Percentiles rank a stretch among this genome's conserved stretches.
These are phyloP conservation scores for Motacilla tschutschensis DNA, from an alignment of 2,113 vertebrate species.

Conservation along the genomic window DNA sequence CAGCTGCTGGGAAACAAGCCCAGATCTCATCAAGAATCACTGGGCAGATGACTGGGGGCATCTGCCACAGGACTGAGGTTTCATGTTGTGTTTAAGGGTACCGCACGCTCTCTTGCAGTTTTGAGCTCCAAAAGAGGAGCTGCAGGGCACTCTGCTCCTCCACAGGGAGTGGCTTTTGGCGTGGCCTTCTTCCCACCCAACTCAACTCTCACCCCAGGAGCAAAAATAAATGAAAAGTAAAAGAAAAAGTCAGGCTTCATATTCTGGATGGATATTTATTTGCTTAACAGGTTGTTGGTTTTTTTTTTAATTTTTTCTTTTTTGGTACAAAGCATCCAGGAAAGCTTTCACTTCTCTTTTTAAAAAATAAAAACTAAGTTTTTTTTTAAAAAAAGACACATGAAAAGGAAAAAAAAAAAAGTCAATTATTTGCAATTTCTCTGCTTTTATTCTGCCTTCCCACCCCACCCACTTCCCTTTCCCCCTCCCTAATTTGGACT, in stretches of 20 bases:
- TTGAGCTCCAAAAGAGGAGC: background rate
- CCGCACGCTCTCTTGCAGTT: background rate
- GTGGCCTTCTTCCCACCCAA: background rate
- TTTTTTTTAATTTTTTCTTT: constrained; percentile 34
- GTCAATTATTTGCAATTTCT: constrained; percentile 26
- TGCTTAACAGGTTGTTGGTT: constrained; percentile 35
- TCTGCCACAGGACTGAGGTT: background rate
- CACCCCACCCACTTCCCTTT: constrained; percentile 66
- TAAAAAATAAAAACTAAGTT: constrained; percentile 86
- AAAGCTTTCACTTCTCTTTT: constrained; percentile 81
- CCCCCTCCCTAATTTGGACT: constrained; percentile 78
- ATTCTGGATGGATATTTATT: constrained; percentile 65
- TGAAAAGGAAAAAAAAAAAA: constrained; percentile 46
- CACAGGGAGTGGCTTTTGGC: background rate
- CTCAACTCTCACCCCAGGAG: background rate
- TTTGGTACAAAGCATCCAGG: constrained; percentile 93
- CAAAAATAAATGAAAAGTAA: constrained; percentile 36
- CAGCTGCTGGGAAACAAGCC: background rate
- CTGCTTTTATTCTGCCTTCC: constrained; percentile 76
- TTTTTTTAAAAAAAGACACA: constrained; percentile 81
- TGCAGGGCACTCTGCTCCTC: background rate
- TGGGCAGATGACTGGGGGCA: accelerated
- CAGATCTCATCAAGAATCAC: background rate
- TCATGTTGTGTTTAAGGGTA: background rate
- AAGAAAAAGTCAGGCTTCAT: constrained; percentile 44